phyloP scores from a whole-genome alignment of 1,140 invertebrate species.

The Heliothis virescens region DNA sequence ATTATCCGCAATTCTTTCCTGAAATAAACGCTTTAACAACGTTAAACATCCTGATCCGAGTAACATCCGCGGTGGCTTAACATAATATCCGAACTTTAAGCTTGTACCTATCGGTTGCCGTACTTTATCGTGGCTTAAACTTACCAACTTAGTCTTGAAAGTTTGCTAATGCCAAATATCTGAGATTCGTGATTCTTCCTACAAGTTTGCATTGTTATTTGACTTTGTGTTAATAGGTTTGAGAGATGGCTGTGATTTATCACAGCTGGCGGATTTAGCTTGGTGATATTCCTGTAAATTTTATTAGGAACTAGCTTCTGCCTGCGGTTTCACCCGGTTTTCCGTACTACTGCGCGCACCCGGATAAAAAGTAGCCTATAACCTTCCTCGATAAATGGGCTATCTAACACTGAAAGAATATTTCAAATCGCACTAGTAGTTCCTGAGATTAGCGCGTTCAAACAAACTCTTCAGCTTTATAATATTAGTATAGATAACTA shows the following conservation, averaged over 20 bases:
- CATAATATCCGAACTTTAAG: constrained; percentile 38
- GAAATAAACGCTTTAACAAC: constrained; percentile 47
- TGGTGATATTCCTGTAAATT: background rate
- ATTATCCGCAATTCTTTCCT: constrained; percentile 2
- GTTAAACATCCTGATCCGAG: constrained; percentile 49
- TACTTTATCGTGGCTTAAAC: constrained; percentile 18
- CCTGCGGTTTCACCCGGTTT: too few species aligned
- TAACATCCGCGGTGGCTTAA: constrained; percentile 48
- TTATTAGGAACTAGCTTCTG: too few species aligned
- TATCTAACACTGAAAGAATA: too few species aligned
- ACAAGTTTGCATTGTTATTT: constrained; percentile 26
- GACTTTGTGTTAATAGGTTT: constrained; percentile 31
- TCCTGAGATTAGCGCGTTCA: too few species aligned
- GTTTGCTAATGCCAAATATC: constrained; percentile 2
- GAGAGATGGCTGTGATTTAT: constrained; percentile 13
- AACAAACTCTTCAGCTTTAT: too few species aligned
- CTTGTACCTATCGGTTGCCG: constrained; percentile 18
- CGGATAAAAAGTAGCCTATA: too few species aligned
- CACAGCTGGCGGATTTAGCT: background rate
- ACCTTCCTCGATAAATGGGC: too few species aligned
- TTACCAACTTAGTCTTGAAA: constrained; percentile 1
- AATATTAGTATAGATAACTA: too few species aligned
- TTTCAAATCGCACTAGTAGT: too few species aligned
- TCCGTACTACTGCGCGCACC: too few species aligned
- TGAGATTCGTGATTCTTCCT: constrained; percentile 1